phyloP scores from a whole-genome alignment of 2,113 vertebrate species.

The Noctilio leporinus region DNA sequence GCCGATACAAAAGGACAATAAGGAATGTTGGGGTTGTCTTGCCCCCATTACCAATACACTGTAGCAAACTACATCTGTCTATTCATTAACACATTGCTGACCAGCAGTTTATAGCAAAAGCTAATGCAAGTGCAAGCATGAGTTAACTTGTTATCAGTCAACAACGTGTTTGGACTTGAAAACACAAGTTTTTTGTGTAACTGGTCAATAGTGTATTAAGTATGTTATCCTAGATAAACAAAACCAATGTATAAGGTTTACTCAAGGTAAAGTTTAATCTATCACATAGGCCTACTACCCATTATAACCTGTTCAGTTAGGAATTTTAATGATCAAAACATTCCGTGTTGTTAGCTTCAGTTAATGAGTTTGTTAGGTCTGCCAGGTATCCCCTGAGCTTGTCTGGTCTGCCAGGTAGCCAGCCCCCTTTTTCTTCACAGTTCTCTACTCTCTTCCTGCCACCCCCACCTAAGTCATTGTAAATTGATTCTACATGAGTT shows the following conservation, averaged over 20 bases:
- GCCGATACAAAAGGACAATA: neutral
- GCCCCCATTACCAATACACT: neutral
- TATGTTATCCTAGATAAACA: neutral
- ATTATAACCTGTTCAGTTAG: neutral
- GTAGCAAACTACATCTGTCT: too few relatives aligned
- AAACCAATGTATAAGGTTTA: neutral
- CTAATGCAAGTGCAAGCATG: too few relatives aligned
- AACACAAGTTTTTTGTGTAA: too few relatives aligned
- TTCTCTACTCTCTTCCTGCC: neutral
- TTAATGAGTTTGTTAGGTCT: neutral
- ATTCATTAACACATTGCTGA: too few relatives aligned
- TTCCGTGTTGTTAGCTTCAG: neutral
- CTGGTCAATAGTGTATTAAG: too few relatives aligned
- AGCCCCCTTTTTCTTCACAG: neutral
- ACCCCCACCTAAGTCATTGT: neutral
- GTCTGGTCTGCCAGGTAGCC: neutral
- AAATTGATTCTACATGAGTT: conserved; percentile 2
- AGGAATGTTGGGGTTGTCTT: neutral
- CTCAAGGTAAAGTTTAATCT: neutral
- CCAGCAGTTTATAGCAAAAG: too few relatives aligned
- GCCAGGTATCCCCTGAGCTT: neutral
- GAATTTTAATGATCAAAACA: neutral
- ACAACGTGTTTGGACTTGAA: too few relatives aligned
- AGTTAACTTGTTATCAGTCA: too few relatives aligned
- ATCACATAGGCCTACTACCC: neutral